Evolutionary conservation across 1,140 invertebrate species (phyloP).

Genomic region (Schlechtendalia chinensis): DNA sequence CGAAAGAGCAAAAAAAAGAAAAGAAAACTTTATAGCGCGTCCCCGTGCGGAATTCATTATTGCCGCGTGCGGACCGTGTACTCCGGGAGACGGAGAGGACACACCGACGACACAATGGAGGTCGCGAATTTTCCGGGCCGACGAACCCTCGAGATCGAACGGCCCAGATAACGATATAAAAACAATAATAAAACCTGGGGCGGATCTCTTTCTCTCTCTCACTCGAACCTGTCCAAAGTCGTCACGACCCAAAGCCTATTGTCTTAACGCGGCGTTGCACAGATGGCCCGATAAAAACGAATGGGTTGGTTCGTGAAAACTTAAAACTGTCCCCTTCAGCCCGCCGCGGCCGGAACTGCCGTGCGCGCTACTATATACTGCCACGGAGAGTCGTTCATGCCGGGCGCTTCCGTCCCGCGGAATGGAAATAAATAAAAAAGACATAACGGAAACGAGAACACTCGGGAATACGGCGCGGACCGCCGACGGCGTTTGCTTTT

Average conservation of each 20-base stretch:
- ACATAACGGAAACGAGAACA: not conserved
- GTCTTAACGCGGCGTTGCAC: slow-evolving; percentile 38
- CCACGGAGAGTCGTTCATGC: too few species aligned
- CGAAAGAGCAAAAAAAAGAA: not conserved
- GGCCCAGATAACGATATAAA: slow-evolving; percentile 43
- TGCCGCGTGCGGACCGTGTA: not conserved
- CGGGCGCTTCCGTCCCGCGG: too few species aligned
- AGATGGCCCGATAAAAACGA: slow-evolving; percentile 49
- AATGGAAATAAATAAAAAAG: too few species aligned
- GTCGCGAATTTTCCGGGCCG: slow-evolving; percentile 49
- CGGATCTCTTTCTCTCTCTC: too few species aligned
- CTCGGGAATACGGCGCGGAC: too few species aligned
- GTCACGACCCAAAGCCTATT: slow-evolving; percentile 49
- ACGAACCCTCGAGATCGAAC: slow-evolving; percentile 47
- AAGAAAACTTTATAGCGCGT: too few species aligned
- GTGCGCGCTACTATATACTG: not conserved
- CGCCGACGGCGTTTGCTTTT: too few species aligned
- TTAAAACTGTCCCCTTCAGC: slow-evolving; percentile 28
- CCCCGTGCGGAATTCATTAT: slow-evolving; percentile 24
- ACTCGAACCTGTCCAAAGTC: slow-evolving; percentile 49
- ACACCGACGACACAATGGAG: slow-evolving; percentile 43
- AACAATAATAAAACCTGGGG: slow-evolving; percentile 48
- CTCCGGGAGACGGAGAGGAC: too few species aligned
- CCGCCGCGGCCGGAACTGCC: not conserved
- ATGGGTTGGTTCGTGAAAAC: slow-evolving; percentile 45